phyloP scores from a whole-genome alignment of 2,797 vertebrate genomes.

The Phaenicophaeus curvirostris region DNA sequence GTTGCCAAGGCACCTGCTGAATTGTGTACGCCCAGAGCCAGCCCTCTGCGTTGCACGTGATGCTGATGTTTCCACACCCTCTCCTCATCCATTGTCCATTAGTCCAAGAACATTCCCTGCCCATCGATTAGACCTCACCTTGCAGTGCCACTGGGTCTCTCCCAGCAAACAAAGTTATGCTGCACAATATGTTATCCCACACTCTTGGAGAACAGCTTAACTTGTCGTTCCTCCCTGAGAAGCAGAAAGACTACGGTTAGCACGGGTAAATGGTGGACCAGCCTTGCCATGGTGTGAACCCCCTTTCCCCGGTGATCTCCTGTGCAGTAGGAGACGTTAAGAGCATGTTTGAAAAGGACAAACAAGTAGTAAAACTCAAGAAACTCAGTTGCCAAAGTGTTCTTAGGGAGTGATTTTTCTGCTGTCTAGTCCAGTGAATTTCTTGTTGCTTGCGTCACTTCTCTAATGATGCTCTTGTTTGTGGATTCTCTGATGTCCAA shows the following conservation, averaged over 20 bases:
- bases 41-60: not conserved
- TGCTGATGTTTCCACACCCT: not conserved
- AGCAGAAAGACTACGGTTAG: not conserved
- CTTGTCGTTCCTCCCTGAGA: not conserved
- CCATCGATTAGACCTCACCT: not conserved
- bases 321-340: not conserved
- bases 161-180: rapidly evolving
- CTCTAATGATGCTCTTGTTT: rapidly evolving
- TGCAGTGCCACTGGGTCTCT: rapidly evolving
- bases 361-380: not conserved
- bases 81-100: not conserved
- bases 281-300: rapidly evolving
- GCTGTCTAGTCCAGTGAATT: not conserved
- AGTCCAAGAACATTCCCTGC: not conserved
- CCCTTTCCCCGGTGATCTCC: not conserved
- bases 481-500: not conserved
- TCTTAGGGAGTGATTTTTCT: not conserved
- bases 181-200: rapidly evolving
- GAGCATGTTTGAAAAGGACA: not conserved
- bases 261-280: not conserved
- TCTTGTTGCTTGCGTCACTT: rapidly evolving
- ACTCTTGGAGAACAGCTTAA: not conserved
- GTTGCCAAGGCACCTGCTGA: not conserved
- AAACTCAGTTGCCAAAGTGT: rapidly evolving
- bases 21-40: not conserved